Evolutionary conservation across 2,888 invertebrate genomes (phyloP).

Genomic region (Folsomia manolachei): DNA sequence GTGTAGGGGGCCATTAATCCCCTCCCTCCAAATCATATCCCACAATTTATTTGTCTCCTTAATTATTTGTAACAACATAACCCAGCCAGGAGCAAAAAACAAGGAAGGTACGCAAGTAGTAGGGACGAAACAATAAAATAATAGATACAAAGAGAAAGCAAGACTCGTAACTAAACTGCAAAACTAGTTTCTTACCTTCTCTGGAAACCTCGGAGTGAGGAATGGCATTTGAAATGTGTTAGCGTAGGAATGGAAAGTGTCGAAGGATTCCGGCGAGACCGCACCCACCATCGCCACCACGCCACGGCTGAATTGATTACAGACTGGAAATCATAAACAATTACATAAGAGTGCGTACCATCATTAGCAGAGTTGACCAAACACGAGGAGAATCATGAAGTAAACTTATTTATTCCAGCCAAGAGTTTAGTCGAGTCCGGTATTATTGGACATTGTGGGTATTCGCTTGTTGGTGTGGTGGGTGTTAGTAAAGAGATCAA

Average conservation of each 20-base stretch:
- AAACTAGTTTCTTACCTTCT: conserved; percentile 73
- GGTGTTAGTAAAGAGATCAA: conserved; percentile 33
- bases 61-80: not conserved
- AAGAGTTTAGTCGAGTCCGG: not conserved
- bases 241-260: conserved; percentile 88
- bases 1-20: not conserved
- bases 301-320: conserved; percentile 83
- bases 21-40: not conserved
- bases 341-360: no score
- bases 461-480: not conserved
- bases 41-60: not conserved
- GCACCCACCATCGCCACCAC: conserved; percentile 88
- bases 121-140: no score
- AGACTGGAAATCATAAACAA: conserved; percentile 67
- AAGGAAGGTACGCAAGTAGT: conserved; percentile 5
- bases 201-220: conserved; percentile 90
- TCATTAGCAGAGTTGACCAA: no score
- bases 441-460: no score
- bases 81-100: not conserved
- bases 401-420: not conserved
- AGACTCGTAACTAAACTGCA: no score
- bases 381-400: not conserved
- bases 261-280: conserved; percentile 89
- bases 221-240: conserved; percentile 95
- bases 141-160: not conserved